phyloP scores from a whole-genome alignment of 2,797 vertebrate species.

The Xiphophorus birchmanni region DNA sequence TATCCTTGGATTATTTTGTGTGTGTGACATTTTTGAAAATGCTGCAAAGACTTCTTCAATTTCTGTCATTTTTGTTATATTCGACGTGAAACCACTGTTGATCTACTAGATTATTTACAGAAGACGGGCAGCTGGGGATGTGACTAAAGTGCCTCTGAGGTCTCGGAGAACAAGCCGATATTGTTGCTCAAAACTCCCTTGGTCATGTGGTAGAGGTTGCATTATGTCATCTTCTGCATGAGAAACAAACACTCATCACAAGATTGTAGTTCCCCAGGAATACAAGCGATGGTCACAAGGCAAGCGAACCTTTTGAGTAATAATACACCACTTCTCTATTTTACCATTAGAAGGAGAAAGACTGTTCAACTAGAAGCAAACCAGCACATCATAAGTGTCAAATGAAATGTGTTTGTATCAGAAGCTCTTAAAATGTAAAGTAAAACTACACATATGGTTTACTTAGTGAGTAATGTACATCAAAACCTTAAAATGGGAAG shows the following conservation, averaged over 20 bases:
- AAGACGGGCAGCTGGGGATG: slow-evolving; percentile 33
- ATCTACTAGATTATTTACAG: slow-evolving; percentile 44
- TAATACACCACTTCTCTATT: slow-evolving; percentile 1
- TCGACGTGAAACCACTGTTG: slow-evolving; percentile 36
- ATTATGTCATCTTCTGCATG: slow-evolving; percentile 7
- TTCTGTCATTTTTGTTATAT: slow-evolving; percentile 32
- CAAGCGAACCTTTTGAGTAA: neutral
- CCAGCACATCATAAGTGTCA: slow-evolving; percentile 2
- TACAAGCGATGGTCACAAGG: slow-evolving; percentile 14
- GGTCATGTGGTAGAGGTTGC: slow-evolving; percentile 19
- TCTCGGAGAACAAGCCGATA: slow-evolving; percentile 12
- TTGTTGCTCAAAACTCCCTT: slow-evolving; percentile 24
- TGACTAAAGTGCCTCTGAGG: slow-evolving; percentile 28
- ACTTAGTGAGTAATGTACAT: neutral
- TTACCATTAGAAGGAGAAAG: neutral
- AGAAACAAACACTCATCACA: slow-evolving; percentile 25
- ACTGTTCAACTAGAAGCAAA: slow-evolving; percentile 10
- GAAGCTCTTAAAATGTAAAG: neutral
- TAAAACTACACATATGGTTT: neutral
- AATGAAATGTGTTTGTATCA: neutral
- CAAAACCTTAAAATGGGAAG: neutral
- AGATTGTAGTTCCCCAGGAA: slow-evolving; percentile 20
- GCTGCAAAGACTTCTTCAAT: neutral
- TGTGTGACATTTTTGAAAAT: slow-evolving; percentile 14
- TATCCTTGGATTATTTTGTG: slow-evolving; percentile 3